Evolutionary conservation across 2,888 invertebrate species (phyloP).

Genomic region (Caenorhabditis becei): DNA sequence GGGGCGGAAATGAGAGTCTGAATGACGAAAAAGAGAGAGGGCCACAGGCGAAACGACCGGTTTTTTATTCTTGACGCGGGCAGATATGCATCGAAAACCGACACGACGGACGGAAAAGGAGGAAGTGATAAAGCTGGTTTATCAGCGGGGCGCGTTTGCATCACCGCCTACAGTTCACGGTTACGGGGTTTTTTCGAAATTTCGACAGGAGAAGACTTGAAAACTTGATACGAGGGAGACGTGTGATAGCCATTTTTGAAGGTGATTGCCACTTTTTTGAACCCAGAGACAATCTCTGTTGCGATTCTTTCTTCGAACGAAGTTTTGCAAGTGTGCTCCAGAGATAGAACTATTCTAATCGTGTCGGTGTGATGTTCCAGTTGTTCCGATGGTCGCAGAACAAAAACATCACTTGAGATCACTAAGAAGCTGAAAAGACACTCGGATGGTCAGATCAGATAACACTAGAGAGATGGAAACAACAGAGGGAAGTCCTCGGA

Average conservation of each 20-base stretch:
- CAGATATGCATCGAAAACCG: constrained; percentile 45
- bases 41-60: constrained; percentile 9
- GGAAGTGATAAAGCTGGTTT: constrained; percentile 4
- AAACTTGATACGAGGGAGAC: not conserved
- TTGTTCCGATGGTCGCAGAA: too few species aligned
- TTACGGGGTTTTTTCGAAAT: constrained; percentile 3
- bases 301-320: too few species aligned
- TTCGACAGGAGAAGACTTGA: not conserved
- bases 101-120: constrained; percentile 4
- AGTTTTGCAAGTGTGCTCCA: not conserved
- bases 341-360: too few species aligned
- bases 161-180: not conserved
- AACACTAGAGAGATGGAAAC: not conserved
- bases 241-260: too few species aligned
- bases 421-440: too few species aligned
- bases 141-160: constrained; percentile 5
- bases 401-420: too few species aligned
- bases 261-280: too few species aligned
- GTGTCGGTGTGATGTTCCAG: too few species aligned
- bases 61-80: constrained; percentile 23
- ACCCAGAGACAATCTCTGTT: too few species aligned
- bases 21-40: not conserved
- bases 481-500: not conserved
- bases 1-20: constrained; percentile 6
- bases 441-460: too few species aligned